Percentiles rank a stretch among this genome's conserved stretches.
Evolutionary conservation across 2,797 vertebrate genomes (phyloP).

Genomic region (Meriones psammophilus): DNA sequence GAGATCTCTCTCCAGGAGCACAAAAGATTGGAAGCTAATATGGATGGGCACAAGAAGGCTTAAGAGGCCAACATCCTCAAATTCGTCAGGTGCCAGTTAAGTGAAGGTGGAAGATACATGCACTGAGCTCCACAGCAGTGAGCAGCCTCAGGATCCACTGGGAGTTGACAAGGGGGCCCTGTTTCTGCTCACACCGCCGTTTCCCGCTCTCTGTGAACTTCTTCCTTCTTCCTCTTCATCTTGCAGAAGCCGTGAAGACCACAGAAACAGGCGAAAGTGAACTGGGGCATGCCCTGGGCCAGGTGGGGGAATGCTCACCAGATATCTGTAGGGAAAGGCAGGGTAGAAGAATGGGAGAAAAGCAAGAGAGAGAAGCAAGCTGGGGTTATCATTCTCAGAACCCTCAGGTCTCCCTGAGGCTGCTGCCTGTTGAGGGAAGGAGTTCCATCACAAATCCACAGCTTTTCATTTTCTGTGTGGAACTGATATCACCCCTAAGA

Average conservation of each 20-base stretch:
- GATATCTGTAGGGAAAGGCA: constrained; percentile 80
- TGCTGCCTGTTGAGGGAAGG: not conserved
- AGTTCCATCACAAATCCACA: not conserved
- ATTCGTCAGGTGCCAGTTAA: not conserved
- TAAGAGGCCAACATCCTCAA: not conserved
- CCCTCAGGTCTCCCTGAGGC: constrained; percentile 16
- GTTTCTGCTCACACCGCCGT: constrained; percentile 89
- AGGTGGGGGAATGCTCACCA: constrained; percentile 69
- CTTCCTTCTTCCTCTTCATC: constrained; percentile 91
- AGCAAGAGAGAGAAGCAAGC: constrained; percentile 72
- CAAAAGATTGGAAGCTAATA: not conserved
- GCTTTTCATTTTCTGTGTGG: not conserved
- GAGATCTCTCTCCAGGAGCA: not conserved
- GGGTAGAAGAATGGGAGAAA: constrained; percentile 61
- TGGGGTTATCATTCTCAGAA: constrained; percentile 68
- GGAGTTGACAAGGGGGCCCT: not conserved
- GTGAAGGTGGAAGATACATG: not conserved
- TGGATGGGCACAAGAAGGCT: not conserved
- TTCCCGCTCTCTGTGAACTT: constrained; percentile 87
- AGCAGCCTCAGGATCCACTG: not conserved
- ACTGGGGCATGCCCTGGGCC: constrained; percentile 93
- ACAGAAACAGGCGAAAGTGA: constrained; percentile 98
- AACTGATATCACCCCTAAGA: not conserved
- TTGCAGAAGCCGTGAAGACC: constrained; percentile 95
- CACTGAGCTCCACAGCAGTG: not conserved